Conservation (phyloP, 2,797 vertebrate species). For the Holocentrus rufus region DNA sequence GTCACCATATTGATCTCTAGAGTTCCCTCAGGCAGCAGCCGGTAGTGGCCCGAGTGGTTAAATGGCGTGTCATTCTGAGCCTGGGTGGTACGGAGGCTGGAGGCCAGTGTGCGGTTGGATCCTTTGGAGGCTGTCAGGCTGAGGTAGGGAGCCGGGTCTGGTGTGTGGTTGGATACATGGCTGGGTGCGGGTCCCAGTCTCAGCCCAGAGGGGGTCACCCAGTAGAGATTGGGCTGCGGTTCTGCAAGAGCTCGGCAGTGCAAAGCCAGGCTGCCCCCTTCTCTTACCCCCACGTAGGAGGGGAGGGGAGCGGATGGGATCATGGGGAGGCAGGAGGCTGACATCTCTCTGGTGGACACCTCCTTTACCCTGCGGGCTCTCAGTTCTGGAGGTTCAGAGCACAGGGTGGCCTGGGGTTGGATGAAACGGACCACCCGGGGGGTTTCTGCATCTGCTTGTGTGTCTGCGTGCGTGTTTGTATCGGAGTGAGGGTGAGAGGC, state of each 20-base stretch:
- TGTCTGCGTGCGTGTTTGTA: conserved; percentile 17
- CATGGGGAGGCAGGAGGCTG: conserved; percentile 91
- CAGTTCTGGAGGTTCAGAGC: conserved; percentile 93
- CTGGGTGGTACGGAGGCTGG: conserved; percentile 15
- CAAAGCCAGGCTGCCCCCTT: conserved; percentile 81
- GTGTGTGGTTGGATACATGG: conserved; percentile 37
- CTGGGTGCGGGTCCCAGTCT: conserved; percentile 79
- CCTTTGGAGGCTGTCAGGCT: conserved; percentile 36
- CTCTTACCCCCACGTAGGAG: conserved; percentile 80
- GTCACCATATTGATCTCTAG: conserved; percentile 88
- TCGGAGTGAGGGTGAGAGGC: conserved; percentile 46
- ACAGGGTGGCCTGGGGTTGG: conserved; percentile 94
- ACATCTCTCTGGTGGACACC: conserved; percentile 93
- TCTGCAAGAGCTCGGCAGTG: conserved; percentile 95
- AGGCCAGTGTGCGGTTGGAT: conserved; percentile 42
- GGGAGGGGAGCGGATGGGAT: conserved; percentile 90
- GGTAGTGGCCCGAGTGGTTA: conserved; percentile 74
- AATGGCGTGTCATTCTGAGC: conserved; percentile 33
- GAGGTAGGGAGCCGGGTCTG: conserved; percentile 30
- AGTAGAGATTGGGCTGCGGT: conserved; percentile 92
- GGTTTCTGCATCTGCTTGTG: conserved; percentile 13
- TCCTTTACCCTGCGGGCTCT: conserved; percentile 87
- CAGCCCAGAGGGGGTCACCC: conserved; percentile 90
- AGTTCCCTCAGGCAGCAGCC: conserved; percentile 89
- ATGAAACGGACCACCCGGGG: conserved; percentile 87